Evolutionary conservation across 2,797 vertebrate genomes (phyloP).

Genomic region (Sparus aurata): DNA sequence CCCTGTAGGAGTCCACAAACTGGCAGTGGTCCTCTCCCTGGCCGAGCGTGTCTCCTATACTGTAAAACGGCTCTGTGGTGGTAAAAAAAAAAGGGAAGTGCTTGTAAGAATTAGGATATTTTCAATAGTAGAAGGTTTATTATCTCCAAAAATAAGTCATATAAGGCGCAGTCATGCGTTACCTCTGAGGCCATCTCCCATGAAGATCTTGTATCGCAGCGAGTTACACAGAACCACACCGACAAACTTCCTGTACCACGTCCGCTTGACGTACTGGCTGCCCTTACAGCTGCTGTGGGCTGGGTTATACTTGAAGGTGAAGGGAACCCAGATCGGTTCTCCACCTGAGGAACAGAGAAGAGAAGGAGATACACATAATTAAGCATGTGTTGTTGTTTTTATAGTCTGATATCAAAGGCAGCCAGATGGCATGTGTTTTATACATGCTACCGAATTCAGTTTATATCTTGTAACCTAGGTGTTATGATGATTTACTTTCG

Average conservation of each 20-base stretch:
- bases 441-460: neutral
- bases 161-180: constrained; percentile 8
- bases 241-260: constrained; percentile 98
- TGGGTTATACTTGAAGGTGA: constrained; percentile 92
- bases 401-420: neutral
- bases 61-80: constrained; percentile 93
- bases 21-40: constrained; percentile 98
- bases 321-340: constrained; percentile 98
- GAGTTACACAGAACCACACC: constrained; percentile 98
- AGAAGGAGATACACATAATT: neutral
- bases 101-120: neutral
- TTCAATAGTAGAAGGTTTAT: neutral
- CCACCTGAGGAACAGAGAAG: constrained; percentile 82
- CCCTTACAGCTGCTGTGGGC: constrained; percentile 93
- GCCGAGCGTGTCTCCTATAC: constrained; percentile 94
- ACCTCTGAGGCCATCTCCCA: constrained; percentile 97
- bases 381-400: neutral
- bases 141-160: neutral
- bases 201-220: constrained; percentile 98
- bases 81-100: neutral
- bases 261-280: constrained; percentile 96
- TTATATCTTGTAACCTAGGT: neutral
- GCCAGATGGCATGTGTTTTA: neutral
- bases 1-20: constrained; percentile 97
- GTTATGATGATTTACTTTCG: no score